Percentiles rank a stretch among this genome's conserved stretches.
Evolutionary conservation across 2,797 vertebrate species (phyloP).

Genomic region (Fundulus diaphanus): DNA sequence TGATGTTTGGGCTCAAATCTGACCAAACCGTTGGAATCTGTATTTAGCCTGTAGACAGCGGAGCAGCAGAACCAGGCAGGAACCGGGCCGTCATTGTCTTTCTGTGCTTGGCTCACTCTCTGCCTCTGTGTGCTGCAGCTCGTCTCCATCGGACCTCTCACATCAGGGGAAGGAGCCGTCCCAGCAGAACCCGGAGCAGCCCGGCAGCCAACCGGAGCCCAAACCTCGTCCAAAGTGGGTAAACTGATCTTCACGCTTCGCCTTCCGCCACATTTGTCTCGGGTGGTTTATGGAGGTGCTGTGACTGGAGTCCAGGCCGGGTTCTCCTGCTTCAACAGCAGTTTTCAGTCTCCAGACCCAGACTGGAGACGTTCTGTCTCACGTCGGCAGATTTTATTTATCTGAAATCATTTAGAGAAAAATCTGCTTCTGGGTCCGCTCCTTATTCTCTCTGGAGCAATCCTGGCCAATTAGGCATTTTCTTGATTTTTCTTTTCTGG

Average conservation of each 20-base stretch:
- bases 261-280: not conserved
- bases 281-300: not conserved
- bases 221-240: conserved; percentile 60
- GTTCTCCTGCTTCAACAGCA: too few relatives aligned
- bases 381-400: not conserved
- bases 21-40: not conserved
- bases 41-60: not conserved
- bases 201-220: conserved; percentile 28
- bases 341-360: not conserved
- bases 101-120: not conserved
- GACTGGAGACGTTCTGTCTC: not conserved
- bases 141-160: conserved; percentile 33
- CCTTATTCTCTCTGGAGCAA: not conserved
- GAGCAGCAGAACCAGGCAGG: not conserved
- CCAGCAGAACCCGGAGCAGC: conserved; percentile 26
- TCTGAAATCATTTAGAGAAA: not conserved
- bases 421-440: not conserved
- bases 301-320: not conserved
- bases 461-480: not conserved
- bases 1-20: not conserved
- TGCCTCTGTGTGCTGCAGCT: conserved; percentile 31
- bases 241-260: not conserved
- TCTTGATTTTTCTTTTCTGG: not conserved
- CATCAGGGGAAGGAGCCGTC: conserved; percentile 12
- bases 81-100: not conserved